Percentiles rank a stretch among this genome's conserved stretches.
phyloP scores from a whole-genome alignment of 1,140 invertebrate species.

The Cryptotermes secundus region DNA sequence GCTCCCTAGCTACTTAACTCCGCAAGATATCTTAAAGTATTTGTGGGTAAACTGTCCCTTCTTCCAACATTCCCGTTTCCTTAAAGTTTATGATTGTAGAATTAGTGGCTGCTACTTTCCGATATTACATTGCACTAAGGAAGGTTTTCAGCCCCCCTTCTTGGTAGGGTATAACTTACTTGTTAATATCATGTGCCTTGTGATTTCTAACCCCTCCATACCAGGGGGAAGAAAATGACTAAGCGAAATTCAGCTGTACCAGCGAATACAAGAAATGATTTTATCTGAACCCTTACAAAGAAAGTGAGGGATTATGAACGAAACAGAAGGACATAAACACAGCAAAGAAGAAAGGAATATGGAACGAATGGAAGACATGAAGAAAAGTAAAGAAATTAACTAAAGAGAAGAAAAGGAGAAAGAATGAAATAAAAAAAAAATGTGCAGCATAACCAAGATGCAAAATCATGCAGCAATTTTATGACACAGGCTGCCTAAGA shows the following conservation, averaged over 20 bases:
- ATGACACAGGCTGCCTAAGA: too few relatives aligned
- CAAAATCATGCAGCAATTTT: too few relatives aligned
- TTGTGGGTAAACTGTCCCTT: too few relatives aligned
- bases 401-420: too few relatives aligned
- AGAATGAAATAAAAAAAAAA: too few relatives aligned
- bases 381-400: too few relatives aligned
- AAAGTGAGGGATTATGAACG: too few relatives aligned
- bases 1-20: not conserved
- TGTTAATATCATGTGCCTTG: not conserved
- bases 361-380: too few relatives aligned
- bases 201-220: not conserved
- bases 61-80: not conserved
- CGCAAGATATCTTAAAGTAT: not conserved
- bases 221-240: not conserved
- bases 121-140: not conserved
- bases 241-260: not conserved
- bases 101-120: conserved; percentile 18
- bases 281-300: too few relatives aligned
- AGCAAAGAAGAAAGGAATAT: too few relatives aligned
- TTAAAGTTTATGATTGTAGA: not conserved
- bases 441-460: too few relatives aligned
- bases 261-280: not conserved
- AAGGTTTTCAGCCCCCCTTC: not conserved
- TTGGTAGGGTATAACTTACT: not conserved
- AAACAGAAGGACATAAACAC: too few relatives aligned